Evolutionary conservation across 2,797 vertebrate genomes (phyloP).

Genomic region (Leptodactylus fallax): DNA sequence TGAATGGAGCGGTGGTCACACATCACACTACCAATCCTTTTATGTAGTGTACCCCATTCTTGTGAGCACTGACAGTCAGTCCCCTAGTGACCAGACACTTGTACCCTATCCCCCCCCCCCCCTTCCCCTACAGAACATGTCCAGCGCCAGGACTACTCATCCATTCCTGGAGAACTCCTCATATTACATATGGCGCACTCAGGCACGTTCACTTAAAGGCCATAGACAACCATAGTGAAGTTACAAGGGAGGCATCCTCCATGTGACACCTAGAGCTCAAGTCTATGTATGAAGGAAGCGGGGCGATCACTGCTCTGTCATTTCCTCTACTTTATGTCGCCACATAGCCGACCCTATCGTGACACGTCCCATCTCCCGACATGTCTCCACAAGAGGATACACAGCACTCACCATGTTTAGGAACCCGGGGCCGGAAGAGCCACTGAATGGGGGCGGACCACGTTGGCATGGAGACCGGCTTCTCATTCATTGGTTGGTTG

Average conservation of each 20-base stretch:
- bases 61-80: no score
- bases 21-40: no score
- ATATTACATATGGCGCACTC: background rate
- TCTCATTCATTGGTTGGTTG: slow-evolving; percentile 16
- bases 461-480: slow-evolving; percentile 51
- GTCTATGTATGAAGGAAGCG: background rate
- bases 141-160: background rate
- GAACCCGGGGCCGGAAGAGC: slow-evolving; percentile 53
- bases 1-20: no score
- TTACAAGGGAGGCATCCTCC: background rate
- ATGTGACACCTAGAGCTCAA: background rate
- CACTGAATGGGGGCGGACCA: slow-evolving; percentile 21
- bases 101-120: no score
- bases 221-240: background rate
- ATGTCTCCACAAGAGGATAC: background rate
- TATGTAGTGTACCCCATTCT: no score
- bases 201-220: background rate
- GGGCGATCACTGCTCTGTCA: background rate
- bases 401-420: slow-evolving; percentile 49
- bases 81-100: no score
- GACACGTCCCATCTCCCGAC: background rate
- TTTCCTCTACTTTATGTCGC: background rate
- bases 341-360: background rate
- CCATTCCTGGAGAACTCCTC: background rate
- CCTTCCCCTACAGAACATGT: background rate